Base-by-base conservation (phyloP, 2,888 invertebrate species). In the Uloborus plumipes region DNA sequence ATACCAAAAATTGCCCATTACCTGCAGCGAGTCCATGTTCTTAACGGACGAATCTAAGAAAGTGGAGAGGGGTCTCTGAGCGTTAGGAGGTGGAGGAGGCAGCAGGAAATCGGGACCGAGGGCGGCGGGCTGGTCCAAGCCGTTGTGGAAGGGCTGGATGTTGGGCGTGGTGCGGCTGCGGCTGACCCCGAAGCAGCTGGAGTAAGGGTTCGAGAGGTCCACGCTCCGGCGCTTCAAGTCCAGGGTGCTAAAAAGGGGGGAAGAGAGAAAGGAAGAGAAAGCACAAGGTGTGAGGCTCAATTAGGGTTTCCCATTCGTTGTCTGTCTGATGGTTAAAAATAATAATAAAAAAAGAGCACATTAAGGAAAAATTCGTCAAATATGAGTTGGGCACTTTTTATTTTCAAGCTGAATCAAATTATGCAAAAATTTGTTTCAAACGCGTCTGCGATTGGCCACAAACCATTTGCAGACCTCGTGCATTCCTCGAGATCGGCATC, bases 81-180 rank as follows among this genome's bases (percentile, higher is more conserved):
- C 64, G 18, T 53, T 71, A 50, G 83, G 69, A 14, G 72, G 77
- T 1, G 77, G 77, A 31, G 83, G 83, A 16, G 71, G 82, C 65
- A 76, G 55, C 58, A 20, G 9, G 31, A 73, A 31, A 31, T 61
- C 22, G 22, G 80, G 55, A 47, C 50, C 74, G 6, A n/a, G 50
- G 0, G 79, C 49, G 9, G 39, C 66, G 39, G 58, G 66, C 18
- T 47, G 39, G 20, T 26, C 49, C 14, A 55, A 18, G 26, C 73
- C 61, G 22, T 59, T 58, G 9, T 58, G 59, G 61, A 59, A 72
- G 2, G 73, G 80, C 62, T 77, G 76, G 50, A 83, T 83, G 69
- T 76, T 73, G 20, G 83, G 83, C 2, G 83, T 83, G 39, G 83
- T 83, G 55, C 75, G 73, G 39, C 81, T 81, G 22, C 82, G 71